Conservation (phyloP, 2,113 vertebrate species). For the Zingel zingel region DNA sequence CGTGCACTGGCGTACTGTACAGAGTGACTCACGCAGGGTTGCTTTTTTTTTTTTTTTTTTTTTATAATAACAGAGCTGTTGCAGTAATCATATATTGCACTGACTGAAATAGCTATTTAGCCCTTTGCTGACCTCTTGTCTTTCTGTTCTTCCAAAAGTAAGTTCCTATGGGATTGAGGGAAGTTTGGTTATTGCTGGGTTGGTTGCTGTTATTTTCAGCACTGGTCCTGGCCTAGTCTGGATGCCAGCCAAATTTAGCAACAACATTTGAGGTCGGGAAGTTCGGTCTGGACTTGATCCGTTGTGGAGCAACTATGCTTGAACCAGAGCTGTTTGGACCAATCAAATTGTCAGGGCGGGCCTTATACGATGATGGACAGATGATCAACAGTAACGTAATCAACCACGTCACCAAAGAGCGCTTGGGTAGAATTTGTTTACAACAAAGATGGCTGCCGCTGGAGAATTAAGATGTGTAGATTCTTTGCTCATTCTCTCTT, state of each 20-base stretch:
- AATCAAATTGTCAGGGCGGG: too few species aligned
- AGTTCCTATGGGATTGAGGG: background rate
- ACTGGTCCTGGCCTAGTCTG: background rate
- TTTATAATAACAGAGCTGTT: slow-evolving; percentile 37
- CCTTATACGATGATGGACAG: too few species aligned
- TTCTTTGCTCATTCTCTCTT: background rate
- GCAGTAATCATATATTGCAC: slow-evolving; percentile 38
- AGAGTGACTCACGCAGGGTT: slow-evolving; percentile 26
- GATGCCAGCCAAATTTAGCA: too few species aligned
- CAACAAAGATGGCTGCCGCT: too few species aligned
- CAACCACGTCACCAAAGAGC: too few species aligned
- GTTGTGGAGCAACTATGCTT: too few species aligned
- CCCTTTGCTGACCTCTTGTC: slow-evolving; percentile 21
- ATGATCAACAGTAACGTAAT: too few species aligned
- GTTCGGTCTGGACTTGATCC: too few species aligned
- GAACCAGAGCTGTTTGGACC: too few species aligned
- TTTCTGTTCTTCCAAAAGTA: background rate
- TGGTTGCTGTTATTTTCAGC: slow-evolving; percentile 12
- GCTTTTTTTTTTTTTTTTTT: background rate
- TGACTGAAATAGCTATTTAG: slow-evolving; percentile 11
- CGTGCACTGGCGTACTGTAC: background rate
- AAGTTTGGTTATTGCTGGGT: background rate
- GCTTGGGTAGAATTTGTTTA: too few species aligned
- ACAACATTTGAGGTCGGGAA: too few species aligned
- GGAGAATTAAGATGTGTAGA: too few species aligned